Percentiles rank a stretch among this genome's conserved stretches.
Conservation (phyloP, 2,888 invertebrate genomes). For the Harpalus rufipes region DNA sequence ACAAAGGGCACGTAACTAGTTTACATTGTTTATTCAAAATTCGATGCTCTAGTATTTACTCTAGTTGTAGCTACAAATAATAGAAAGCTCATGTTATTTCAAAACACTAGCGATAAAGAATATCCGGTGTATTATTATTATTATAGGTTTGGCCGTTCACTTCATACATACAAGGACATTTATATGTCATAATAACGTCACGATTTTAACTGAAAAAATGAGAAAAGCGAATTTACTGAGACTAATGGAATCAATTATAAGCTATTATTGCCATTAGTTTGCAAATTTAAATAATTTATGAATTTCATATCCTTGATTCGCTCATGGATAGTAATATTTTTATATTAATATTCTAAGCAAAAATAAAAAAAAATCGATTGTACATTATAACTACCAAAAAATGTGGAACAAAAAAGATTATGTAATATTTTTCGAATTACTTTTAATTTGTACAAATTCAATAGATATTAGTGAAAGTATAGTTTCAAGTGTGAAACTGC, state of each 20-base stretch:
- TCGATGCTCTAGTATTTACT: neutral
- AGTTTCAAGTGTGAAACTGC: slow-evolving; percentile 11
- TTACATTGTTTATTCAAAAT: neutral
- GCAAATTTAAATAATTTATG: slow-evolving; percentile 2
- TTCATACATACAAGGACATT: slow-evolving; percentile 29
- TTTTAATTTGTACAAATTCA: slow-evolving; percentile 29
- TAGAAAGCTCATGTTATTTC: slow-evolving; percentile 48
- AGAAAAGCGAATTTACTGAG: slow-evolving; percentile 7
- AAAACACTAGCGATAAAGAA: slow-evolving; percentile 57
- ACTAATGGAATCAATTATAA: neutral
- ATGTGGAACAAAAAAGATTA: neutral
- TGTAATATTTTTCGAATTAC: slow-evolving; percentile 12
- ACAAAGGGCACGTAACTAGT: neutral
- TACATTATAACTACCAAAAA: neutral
- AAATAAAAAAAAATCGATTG: neutral
- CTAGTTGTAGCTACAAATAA: slow-evolving; percentile 27
- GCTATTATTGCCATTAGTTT: slow-evolving; percentile 8
- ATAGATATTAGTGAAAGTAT: slow-evolving; percentile 39
- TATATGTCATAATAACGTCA: slow-evolving; percentile 23
- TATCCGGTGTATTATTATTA: slow-evolving; percentile 60
- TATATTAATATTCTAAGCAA: no score
- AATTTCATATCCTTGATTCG: slow-evolving; percentile 1
- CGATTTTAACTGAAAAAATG: slow-evolving; percentile 11
- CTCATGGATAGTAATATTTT: no score
- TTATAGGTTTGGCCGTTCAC: slow-evolving; percentile 44